Base-by-base conservation (phyloP, 2,888 invertebrate species). In the Zaprionus bogoriensis region DNA sequence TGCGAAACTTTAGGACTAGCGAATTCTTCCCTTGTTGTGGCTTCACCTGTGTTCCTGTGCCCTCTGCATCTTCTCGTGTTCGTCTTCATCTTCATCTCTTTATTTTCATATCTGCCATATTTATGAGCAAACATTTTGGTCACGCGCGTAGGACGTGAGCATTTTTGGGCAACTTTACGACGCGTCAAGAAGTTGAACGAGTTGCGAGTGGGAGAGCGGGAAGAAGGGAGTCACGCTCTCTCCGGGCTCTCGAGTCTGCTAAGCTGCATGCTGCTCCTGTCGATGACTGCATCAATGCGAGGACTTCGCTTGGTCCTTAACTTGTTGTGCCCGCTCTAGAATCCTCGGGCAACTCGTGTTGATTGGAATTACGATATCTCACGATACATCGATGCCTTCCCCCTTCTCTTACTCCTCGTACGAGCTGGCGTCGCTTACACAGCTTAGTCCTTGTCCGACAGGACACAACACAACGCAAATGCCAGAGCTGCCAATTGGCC, bases 81-180 rank as follows among this genome's bases (percentile, higher is more conserved):
- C 59, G 41, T 51, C 42, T 39, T 51, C 44, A 58, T 30, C 36
- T 48, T 58, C 48, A 47, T 50, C 62, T 74, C 63, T 81, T 84
- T 64, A 77, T 87, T 86, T 75, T 87, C 83, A 87, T 87, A 87
- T 81, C 85, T 78, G 52, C 53, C 66, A 66, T 77, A 68, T 75
- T 75, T 82, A 85, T 75, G 61, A 51, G 36, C 59, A 75, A 75
- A 75, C 74, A 87, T 85, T 74, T 84, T 59, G 71, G 74, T 85
- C 81, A 82, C 81, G 81, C 82, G 45, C 62, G 4, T 25, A 38
- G 53, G 36, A 87, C 82, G 87, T 82, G 87, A 87, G 84, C 54
- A 74, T 72, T 87, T 87, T 86, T 63, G 64, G 81, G 47, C 50
- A 84, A 81, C 74, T 83, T 70, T 74, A 25, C 38, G 32, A 60